Conservation (phyloP, 2,797 vertebrate genomes). For the Pristis pectinata region DNA sequence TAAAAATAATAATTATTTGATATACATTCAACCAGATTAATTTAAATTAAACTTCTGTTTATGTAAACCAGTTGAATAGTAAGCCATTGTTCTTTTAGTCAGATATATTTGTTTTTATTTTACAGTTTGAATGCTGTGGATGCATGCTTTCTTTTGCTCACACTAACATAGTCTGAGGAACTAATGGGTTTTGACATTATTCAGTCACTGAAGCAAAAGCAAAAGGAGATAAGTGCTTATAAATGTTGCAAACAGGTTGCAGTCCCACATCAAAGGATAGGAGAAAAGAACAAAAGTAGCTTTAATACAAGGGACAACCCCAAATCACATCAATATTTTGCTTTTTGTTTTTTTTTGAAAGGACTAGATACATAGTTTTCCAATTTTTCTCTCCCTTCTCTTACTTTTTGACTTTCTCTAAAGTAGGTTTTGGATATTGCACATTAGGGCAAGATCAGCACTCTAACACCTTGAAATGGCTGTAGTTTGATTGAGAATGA, state of each 20-base stretch:
- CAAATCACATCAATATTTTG: background rate
- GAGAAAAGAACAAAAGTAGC: background rate
- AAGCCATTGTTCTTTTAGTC: background rate
- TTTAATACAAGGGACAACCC: background rate
- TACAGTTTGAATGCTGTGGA: background rate
- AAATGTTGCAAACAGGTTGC: background rate
- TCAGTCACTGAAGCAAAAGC: background rate
- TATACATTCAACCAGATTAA: background rate
- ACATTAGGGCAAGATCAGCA: background rate
- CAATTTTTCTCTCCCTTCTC: background rate
- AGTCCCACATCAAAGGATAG: background rate
- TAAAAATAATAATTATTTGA: background rate
- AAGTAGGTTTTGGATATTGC: too few relatives aligned
- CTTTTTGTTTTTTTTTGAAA: background rate
- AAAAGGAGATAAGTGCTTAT: background rate
- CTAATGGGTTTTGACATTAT: background rate
- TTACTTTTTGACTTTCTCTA: background rate
- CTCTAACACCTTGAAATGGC: background rate
- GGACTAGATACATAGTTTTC: background rate
- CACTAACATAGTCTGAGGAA: too few relatives aligned
- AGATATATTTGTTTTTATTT: background rate
- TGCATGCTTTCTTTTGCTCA: background rate
- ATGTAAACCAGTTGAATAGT: background rate
- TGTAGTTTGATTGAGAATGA: background rate
- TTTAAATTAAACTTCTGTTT: conserved; percentile 8